Evolutionary conservation across 2,797 vertebrate species (phyloP), one percentile per base, ranked within the genome.

Genomic region (Cyclura pinguis): DNA sequence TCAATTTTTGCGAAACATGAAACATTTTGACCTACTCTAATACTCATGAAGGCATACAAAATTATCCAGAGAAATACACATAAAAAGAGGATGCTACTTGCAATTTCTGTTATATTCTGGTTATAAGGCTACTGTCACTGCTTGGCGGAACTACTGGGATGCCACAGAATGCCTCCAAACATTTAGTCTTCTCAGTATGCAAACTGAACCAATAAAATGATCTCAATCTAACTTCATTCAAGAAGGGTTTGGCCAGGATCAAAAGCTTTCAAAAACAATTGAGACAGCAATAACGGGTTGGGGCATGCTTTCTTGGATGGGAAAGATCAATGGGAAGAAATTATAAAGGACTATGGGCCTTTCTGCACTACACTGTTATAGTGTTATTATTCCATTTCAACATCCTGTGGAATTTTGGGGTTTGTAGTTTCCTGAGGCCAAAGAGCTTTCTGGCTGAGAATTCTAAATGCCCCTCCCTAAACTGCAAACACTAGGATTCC

Each of bases 1-100:
- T 93, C 92, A 92, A 91, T 76, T 92, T 42, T 90, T 90, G 80
- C 22, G 88, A 84, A 90, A 91, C 84, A 3, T 8, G 27, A 91
- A 88, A 62, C 32, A 50, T 72, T 76, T 55, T 64, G 55, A 76
- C 42, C 18, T 6, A 50, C n/a, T 88, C 62, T 67, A 20, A 12
- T 10, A 18, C 22, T 14, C 50, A 81, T 32, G 29, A 20, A 84
- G 20, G 22, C 9, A 42, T 24, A 29, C 7, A n/a, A 55, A 83
- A 77, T 64, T n/a, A 7, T 74, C 10, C n/a, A 55, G 20, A 78
- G 13, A 78, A 77, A 9, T 62, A 14, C 38, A 18, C 59, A 27
- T 27, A 59, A 18, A 42, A n/a, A 22, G 18, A 59, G 12, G 57
- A 35, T 74, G 38, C 16, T 22, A n/a, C 64, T 35, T 12, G 18